Percentiles rank a stretch among this genome's conserved stretches.
These are phyloP conservation scores for Euthynnus affinis DNA, from an alignment of 2,797 vertebrate genomes.

Conservation along the genomic window DNA sequence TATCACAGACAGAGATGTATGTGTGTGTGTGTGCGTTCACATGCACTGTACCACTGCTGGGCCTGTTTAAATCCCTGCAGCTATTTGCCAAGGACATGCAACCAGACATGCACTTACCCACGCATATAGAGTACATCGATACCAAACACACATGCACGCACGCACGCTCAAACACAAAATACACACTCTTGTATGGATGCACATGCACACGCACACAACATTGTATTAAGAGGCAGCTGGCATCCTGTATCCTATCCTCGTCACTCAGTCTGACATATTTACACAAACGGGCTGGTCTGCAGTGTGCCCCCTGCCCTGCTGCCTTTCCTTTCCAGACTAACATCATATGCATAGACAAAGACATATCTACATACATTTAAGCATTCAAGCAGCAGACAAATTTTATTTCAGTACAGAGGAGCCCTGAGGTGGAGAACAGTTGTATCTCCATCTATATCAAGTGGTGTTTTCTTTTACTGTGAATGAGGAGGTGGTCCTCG, in stretches of 20 bases:
- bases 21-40: background rate
- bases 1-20: constrained; percentile 53
- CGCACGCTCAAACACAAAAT: constrained; percentile 41
- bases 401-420: constrained; percentile 24
- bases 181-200: constrained; percentile 12
- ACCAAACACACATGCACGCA: constrained; percentile 34
- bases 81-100: constrained; percentile 66
- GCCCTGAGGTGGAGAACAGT: constrained; percentile 19
- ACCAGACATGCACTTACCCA: constrained; percentile 32
- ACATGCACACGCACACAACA: constrained; percentile 13
- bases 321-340: constrained; percentile 43
- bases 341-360: constrained; percentile 32
- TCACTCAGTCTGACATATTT: constrained; percentile 68
- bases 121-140: constrained; percentile 34
- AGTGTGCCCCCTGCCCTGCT: constrained; percentile 54
- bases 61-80: constrained; percentile 57
- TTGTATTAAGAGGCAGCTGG: constrained; percentile 55
- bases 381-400: constrained; percentile 23
- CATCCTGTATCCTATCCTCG: constrained; percentile 53
- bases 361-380: constrained; percentile 38
- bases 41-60: constrained; percentile 17
- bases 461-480: constrained; percentile 25
- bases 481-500: constrained; percentile 35
- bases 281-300: constrained; percentile 63
- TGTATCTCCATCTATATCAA: constrained; percentile 20